Evolutionary conservation across 2,888 invertebrate species (phyloP).

Genomic region (Diaprepes abbreviatus): DNA sequence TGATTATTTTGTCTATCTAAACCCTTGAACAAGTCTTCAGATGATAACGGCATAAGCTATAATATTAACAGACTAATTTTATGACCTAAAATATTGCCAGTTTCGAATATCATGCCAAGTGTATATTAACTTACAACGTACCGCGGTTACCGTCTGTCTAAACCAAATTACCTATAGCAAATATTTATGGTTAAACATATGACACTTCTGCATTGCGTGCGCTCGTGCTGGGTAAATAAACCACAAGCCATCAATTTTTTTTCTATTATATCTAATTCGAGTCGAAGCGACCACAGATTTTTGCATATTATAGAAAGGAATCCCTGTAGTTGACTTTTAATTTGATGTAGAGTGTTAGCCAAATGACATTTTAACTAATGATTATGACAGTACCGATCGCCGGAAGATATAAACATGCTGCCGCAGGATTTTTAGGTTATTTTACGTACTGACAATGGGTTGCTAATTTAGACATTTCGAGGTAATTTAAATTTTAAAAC

Average conservation of each 20-base stretch:
- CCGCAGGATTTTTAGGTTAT: neutral
- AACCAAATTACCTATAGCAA: slow-evolving; percentile 12
- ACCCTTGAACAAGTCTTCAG: too few relatives aligned
- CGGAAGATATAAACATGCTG: neutral
- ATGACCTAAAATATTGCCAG: too few relatives aligned
- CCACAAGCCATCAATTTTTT: slow-evolving; percentile 12
- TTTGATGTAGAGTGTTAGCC: neutral
- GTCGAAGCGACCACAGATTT: slow-evolving; percentile 17
- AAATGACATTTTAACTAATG: slow-evolving; percentile 12
- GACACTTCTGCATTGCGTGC: slow-evolving; percentile 19
- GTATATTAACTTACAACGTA: neutral
- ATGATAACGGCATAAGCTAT: too few relatives aligned
- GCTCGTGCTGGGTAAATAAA: slow-evolving; percentile 23
- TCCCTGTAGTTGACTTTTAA: neutral
- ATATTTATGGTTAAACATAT: slow-evolving; percentile 33
- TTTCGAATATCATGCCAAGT: neutral
- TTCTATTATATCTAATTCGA: slow-evolving; percentile 17
- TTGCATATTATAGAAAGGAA: slow-evolving; percentile 15
- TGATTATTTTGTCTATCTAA: too few relatives aligned
- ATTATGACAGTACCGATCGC: neutral
- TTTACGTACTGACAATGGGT: neutral
- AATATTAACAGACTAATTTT: too few relatives aligned
- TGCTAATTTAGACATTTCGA: slow-evolving; percentile 13
- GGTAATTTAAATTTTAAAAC: neutral
- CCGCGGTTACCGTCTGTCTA: slow-evolving; percentile 20